Conservation (phyloP, 1,140 invertebrate species). For the Helicoverpa armigera region DNA sequence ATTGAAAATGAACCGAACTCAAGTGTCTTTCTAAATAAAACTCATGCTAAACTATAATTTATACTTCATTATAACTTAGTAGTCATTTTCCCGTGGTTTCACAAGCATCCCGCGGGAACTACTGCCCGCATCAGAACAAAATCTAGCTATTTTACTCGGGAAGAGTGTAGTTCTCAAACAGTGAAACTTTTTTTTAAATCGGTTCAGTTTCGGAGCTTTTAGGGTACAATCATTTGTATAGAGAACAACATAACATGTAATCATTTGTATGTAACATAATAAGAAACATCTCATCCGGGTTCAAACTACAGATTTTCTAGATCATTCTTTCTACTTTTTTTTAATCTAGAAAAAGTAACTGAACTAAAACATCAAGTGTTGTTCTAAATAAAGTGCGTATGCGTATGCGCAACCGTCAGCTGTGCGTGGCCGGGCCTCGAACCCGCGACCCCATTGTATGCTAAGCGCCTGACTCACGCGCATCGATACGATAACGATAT, state of each 20-base stretch:
- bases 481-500: slow-evolving; percentile 19
- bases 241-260: too few species aligned
- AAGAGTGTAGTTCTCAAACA: too few species aligned
- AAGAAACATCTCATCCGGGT: background rate
- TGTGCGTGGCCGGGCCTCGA: slow-evolving; percentile 47
- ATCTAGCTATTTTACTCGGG: too few species aligned
- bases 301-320: background rate
- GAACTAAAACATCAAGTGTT: slow-evolving; percentile 12
- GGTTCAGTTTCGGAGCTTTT: too few species aligned
- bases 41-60: background rate
- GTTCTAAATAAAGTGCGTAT: background rate
- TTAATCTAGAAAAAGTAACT: background rate
- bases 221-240: too few species aligned
- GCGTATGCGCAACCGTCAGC: slow-evolving; percentile 22
- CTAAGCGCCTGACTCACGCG: slow-evolving; percentile 62
- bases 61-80: too few species aligned
- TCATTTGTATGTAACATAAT: background rate
- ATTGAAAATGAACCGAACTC: too few species aligned
- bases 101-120: too few species aligned
- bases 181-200: too few species aligned
- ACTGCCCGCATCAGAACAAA: too few species aligned
- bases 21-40: background rate
- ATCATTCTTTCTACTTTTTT: too few species aligned
- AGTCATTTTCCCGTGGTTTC: too few species aligned
- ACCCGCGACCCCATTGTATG: slow-evolving; percentile 67